Percentiles rank a stretch among this genome's conserved stretches.
phyloP scores from a whole-genome alignment of 2,113 vertebrate genomes.

The Canis aureus region DNA sequence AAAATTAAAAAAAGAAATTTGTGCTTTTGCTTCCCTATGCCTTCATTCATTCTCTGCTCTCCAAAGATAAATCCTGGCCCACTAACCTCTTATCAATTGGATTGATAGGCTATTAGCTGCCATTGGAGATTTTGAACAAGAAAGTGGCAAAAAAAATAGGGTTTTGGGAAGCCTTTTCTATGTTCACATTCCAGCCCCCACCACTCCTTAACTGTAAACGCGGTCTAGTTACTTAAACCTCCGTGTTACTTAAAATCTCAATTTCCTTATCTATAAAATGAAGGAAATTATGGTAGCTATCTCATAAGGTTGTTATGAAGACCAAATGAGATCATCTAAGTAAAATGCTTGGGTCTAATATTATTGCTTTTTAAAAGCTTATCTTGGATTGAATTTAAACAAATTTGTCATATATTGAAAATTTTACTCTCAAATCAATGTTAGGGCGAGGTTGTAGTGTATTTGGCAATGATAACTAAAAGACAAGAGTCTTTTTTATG shows the following conservation, averaged over 20 bases:
- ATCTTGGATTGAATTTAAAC: background rate
- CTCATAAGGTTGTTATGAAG: background rate
- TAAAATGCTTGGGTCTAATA: background rate
- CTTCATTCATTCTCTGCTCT: background rate
- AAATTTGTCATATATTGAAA: background rate
- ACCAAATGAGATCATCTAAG: background rate
- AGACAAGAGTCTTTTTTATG: background rate
- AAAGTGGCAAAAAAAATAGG: background rate
- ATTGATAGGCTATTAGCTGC: background rate
- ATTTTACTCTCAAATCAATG: background rate
- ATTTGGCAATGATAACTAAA: background rate
- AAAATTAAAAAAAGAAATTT: no score
- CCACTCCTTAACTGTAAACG: background rate
- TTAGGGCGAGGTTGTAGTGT: background rate
- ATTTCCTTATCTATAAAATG: slow-evolving; percentile 34
- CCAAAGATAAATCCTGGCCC: background rate
- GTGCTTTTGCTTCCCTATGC: background rate
- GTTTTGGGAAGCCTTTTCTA: background rate
- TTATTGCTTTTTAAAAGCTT: background rate
- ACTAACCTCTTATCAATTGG: background rate
- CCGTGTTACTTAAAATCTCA: background rate
- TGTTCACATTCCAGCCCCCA: background rate
- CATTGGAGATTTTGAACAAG: background rate
- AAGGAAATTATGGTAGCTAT: background rate
- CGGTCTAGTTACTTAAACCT: background rate